These are phyloP conservation scores for Falco cherrug DNA, from an alignment of 2,797 vertebrate species.

Conservation along the genomic window DNA sequence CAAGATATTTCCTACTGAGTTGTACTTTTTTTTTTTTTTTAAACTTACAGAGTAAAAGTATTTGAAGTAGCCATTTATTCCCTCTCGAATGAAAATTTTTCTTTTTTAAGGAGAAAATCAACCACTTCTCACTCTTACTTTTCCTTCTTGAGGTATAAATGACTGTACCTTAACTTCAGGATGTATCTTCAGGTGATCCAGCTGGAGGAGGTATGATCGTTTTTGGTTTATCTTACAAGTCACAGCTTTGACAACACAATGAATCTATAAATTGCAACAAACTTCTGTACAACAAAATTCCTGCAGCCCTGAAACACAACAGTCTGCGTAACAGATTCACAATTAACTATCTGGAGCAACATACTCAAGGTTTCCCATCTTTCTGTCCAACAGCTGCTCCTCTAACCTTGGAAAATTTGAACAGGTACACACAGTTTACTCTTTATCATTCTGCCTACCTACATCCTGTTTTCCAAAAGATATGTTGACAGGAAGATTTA, in stretches of 20 bases:
- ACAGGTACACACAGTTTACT: neutral
- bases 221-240: slow-evolving; percentile 34
- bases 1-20: neutral
- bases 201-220: slow-evolving; percentile 22
- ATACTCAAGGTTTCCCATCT: neutral
- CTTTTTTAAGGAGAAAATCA: neutral
- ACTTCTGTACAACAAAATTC: neutral
- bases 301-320: neutral
- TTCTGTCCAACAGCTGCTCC: neutral
- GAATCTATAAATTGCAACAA: neutral
- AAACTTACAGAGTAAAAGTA: neutral
- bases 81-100: neutral
- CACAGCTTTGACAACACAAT: slow-evolving; percentile 29
- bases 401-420: neutral
- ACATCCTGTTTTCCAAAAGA: neutral
- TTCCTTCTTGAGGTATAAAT: slow-evolving; percentile 51
- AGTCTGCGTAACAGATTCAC: neutral
- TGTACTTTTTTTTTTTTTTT: neutral
- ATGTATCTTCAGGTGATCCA: neutral
- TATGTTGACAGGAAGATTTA: neutral
- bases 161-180: slow-evolving; percentile 23
- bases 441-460: neutral
- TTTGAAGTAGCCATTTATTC: neutral
- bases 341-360: neutral
- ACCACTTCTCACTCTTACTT: neutral